Evolutionary conservation across 1,140 invertebrate species (phyloP), one percentile per base, ranked within the genome.

Genomic region (Drosophila pachea): DNA sequence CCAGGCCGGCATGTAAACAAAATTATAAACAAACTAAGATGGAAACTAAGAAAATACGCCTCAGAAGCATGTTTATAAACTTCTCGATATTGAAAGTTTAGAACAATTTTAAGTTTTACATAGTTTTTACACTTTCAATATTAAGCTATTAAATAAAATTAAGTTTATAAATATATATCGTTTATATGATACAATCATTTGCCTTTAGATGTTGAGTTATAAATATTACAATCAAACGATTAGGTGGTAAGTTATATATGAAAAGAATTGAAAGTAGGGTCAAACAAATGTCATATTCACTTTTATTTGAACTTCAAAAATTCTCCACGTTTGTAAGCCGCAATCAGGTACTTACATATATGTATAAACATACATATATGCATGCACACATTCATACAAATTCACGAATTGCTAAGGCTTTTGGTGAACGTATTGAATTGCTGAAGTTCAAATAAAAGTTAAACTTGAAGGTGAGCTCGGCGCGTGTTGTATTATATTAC

Each of bases 401-500:
- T 45, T 6, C 11, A 40, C 38, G 14, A 14, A 45, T 0, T 14
- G 12, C n/a, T 3, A 8, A 16, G 9, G 38, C 4, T 2, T 45
- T 47, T 14, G 29, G 29, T 47, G 16, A 47, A 47, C 8, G 8
- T 16, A 14, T 1, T 7, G 43, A 47, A 16, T 9, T 0, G 14
- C 12, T 71, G 62, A 66, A 66, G 53, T 60, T 67, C 68, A 66
- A 71, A 60, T 71, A 40, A 71, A 71, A 71, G 68, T 67, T 67
- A 71, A 59, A 71, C 14, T 59, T 35, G 40, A 60, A 60, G 43
- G 52, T 65, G 54, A 60, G 35, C 40, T 16, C 35, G 63, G 66
- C 54, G 54, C 52, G 48, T 54, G 54, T 53, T 65, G 58, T 49
- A 50, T 12, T 42, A 42, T 43, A 62, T 48, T 31, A 48, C 55